A percentile compares a stretch with the other conserved stretches of the same genome.
phyloP scores from a whole-genome alignment of 2,113 vertebrate species.

The Lampris megalopsis region DNA sequence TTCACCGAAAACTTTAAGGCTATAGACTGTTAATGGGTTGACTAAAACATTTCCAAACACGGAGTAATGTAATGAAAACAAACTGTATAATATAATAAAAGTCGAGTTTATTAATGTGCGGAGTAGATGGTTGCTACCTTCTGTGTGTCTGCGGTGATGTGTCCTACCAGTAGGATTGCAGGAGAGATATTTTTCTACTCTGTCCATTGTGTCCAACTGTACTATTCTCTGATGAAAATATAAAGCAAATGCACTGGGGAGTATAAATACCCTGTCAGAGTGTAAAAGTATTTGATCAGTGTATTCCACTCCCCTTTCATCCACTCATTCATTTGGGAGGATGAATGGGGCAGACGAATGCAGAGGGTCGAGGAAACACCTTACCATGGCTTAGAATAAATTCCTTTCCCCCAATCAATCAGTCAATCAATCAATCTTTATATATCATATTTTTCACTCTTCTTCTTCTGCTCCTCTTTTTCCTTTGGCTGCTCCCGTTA shows the following conservation, averaged over 20 bases:
- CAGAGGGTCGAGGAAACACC: neutral
- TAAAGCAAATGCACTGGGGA: neutral
- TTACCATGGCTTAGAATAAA: neutral
- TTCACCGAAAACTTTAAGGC: neutral
- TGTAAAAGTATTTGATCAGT: conserved; percentile 65
- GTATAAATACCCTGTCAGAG: conserved; percentile 61
- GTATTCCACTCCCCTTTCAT: conserved; percentile 28
- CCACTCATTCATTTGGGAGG: conserved; percentile 34
- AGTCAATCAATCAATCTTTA: neutral
- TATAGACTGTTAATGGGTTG: neutral
- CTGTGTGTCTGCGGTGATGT: neutral
- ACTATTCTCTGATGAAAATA: neutral
- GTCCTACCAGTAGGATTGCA: neutral
- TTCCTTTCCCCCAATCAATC: neutral
- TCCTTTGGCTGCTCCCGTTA: too few relatives aligned
- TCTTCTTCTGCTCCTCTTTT: too few relatives aligned
- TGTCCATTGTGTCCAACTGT: neutral
- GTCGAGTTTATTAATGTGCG: neutral
- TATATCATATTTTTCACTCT: too few relatives aligned
- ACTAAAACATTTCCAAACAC: neutral
- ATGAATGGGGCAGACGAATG: conserved; percentile 33
- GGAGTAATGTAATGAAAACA: too few relatives aligned
- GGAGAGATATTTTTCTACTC: neutral
- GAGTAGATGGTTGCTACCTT: neutral
- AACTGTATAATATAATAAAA: neutral